phyloP scores from a whole-genome alignment of 2,888 invertebrate genomes.

The Cheilosia scutellata region DNA sequence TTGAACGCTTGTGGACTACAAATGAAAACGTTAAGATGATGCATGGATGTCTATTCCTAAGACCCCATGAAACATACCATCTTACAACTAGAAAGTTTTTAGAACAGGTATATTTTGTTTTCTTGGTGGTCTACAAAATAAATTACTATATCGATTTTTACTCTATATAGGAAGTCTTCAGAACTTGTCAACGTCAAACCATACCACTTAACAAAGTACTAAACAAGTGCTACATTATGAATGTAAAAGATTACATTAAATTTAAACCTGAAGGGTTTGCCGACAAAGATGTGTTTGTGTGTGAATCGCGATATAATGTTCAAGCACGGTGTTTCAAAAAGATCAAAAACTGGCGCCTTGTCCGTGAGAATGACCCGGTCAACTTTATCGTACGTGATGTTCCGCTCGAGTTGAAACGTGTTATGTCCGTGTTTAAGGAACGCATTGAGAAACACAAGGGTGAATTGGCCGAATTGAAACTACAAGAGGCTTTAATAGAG shows the following conservation, averaged over 20 bases:
- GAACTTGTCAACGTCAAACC: constrained; percentile 94
- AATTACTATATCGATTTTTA: background rate
- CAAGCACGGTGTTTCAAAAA: constrained; percentile 95
- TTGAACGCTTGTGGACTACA: constrained; percentile 95
- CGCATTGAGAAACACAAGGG: constrained; percentile 95
- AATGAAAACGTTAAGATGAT: constrained; percentile 93
- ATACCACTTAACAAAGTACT: constrained; percentile 93
- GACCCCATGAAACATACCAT: constrained; percentile 98
- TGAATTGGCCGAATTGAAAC: constrained; percentile 93
- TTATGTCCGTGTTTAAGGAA: constrained; percentile 97
- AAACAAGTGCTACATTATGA: constrained; percentile 96
- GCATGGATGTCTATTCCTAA: constrained; percentile 95
- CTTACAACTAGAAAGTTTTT: constrained; percentile 97
- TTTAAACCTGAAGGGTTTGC: constrained; percentile 93
- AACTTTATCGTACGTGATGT: constrained; percentile 89
- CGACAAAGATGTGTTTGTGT: constrained; percentile 98
- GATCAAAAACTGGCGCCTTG: constrained; percentile 91
- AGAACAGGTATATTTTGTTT: constrained; percentile 86
- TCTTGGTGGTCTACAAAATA: background rate
- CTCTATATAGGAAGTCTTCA: constrained; percentile 91
- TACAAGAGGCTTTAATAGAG: constrained; percentile 92
- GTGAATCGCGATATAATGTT: constrained; percentile 97
- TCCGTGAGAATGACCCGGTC: constrained; percentile 86
- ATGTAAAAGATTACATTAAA: constrained; percentile 97
- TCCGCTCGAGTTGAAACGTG: constrained; percentile 92